Evolutionary conservation across 2,797 vertebrate species (phyloP), one percentile per base, ranked within the genome.

Genomic region (Zenarchopterus dispar): DNA sequence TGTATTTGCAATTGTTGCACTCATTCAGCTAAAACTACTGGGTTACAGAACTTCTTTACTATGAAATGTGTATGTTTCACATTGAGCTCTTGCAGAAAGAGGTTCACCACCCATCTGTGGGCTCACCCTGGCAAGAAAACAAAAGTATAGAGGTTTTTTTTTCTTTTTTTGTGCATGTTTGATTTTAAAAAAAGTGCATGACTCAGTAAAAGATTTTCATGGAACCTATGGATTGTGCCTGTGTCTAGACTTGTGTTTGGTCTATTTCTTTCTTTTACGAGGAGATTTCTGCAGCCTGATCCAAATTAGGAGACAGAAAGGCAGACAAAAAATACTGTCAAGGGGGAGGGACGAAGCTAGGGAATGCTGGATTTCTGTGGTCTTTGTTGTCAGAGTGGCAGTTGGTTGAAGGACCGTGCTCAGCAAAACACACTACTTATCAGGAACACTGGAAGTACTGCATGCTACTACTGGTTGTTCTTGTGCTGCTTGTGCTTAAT

Each of bases 341-440:
- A 31, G 22, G 0, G 2, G 6, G 41, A 44, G 17, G 10, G 6
- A 31, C 16, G 22, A 8, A 24, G 13, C 36, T 10, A 19, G 2
- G 4, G 48, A 17, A 6, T 18, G 2, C 22, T n/a, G 11, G 17
- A 6, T 39, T 7, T 10, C 15, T 53, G 19, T 43, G 21, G 43
- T 55, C 36, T n/a, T 10, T 22, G 19, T 9, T 63, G 13, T 19
- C 11, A 1, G 8, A 7, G 4, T 44, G 31, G 13, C 4, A 49
- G 57, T 1, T n/a, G 17, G 49, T 65, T 52, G 5, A 55, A 60
- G 9, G 19, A 5, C 5, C 9, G 9, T 18, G 44, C 2, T 13
- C 56, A 62, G 57, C 57, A 43, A 56, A 18, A 74, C 73, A 68
- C 62, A 66, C 36, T 53, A 41, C 9, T 15, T 4, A 2, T 6